A percentile compares a stretch with the other conserved stretches of the same genome.
These are phyloP conservation scores for Heliconius hermathena DNA, from an alignment of 1,140 invertebrate genomes.

Conservation along the genomic window DNA sequence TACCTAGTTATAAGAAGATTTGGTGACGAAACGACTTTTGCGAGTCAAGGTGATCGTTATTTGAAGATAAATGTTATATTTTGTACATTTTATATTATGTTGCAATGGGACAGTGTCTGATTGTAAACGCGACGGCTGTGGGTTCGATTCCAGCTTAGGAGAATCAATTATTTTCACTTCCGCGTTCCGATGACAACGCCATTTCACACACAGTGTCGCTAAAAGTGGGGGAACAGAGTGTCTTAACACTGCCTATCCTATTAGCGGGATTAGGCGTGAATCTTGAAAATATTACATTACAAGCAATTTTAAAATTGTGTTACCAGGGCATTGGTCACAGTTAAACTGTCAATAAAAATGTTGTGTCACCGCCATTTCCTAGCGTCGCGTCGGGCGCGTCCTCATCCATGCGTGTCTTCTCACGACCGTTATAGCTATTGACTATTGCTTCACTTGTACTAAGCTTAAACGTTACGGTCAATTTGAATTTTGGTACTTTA, in stretches of 20 bases:
- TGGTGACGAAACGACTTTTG: neutral
- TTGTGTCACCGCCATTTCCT: neutral
- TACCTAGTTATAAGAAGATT: neutral
- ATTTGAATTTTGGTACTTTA: neutral
- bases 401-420: neutral
- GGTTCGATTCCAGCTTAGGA: no score
- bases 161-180: no score
- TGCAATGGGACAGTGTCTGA: neutral
- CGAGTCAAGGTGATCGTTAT: slow-evolving; percentile 7
- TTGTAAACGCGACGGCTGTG: neutral
- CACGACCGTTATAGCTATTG: neutral
- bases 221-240: no score
- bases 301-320: neutral
- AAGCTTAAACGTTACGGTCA: neutral
- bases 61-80: neutral
- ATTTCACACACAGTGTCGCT: no score
- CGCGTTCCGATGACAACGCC: no score
- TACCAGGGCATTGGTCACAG: neutral
- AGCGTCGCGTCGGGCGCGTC: neutral
- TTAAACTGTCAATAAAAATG: neutral
- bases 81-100: no score
- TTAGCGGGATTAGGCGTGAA: no score
- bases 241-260: no score
- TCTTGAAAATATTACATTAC: no score
- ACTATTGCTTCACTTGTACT: slow-evolving; percentile 4